Conservation (phyloP, 2,888 invertebrate genomes). For the Ephialtes manifestator region DNA sequence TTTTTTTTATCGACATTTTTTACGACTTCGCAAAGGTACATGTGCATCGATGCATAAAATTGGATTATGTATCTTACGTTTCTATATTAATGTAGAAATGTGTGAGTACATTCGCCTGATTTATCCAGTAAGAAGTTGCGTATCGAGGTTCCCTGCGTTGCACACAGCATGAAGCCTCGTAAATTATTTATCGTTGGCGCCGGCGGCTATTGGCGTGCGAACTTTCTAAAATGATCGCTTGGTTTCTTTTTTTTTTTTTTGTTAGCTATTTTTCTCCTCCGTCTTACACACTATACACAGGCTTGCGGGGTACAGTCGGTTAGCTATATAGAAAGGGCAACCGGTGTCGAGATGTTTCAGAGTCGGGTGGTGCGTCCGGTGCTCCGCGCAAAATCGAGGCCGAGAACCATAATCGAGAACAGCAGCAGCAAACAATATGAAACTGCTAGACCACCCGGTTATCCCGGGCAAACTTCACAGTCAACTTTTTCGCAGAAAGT, state of each 20-base stretch:
- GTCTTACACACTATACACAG: conserved; percentile 1
- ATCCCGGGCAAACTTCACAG: conserved; percentile 28
- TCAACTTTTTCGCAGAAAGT: conserved; percentile 40
- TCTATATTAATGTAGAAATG: background rate
- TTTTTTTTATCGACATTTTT: background rate
- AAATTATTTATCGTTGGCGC: conserved; percentile 55
- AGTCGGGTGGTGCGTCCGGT: conserved; percentile 11
- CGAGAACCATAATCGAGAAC: conserved; percentile 42
- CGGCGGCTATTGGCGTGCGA: conserved; percentile 35
- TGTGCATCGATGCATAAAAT: background rate
- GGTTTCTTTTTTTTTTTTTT: background rate
- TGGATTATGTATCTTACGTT: background rate
- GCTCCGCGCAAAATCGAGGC: conserved; percentile 11
- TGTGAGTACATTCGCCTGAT: conserved; percentile 4
- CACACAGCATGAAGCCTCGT: conserved; percentile 33
- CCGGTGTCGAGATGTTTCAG: conserved; percentile 28
- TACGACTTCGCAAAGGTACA: background rate
- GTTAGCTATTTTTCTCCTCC: conserved; percentile 9
- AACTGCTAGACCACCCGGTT: conserved; percentile 49
- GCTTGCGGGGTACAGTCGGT: background rate
- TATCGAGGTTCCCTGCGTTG: background rate
- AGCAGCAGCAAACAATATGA: conserved; percentile 41
- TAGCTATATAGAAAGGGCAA: conserved; percentile 13
- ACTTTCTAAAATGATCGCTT: conserved; percentile 39
- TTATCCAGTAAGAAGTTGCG: conserved; percentile 28